Evolutionary conservation across 2,888 invertebrate species (phyloP), one percentile per base, ranked within the genome.

Genomic region (Ochropleura plecta): DNA sequence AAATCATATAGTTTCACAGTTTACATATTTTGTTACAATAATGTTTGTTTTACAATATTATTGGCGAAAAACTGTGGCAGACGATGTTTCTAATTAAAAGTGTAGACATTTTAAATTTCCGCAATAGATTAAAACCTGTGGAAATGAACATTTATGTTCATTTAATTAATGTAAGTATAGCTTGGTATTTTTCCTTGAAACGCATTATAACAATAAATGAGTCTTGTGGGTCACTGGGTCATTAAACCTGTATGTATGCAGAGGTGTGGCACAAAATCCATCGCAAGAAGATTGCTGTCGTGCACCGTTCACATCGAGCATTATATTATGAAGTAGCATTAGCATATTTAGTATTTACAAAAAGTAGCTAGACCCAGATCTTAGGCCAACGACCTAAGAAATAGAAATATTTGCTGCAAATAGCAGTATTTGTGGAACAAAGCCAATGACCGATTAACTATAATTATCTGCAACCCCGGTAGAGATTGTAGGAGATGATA

Each of bases 311-410:
- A 88, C 85, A 79, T 84, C 87, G 75, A 83, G 65, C 85, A 84
- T 59, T 59, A 57, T 84, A 79, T 83, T 84, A 87, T 88, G 80
- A 81, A 87, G 81, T 71, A 81, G 76, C 78, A 88, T 91, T 90
- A 89, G 81, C 89, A 90, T 91, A 89, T 89, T 87, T 88, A 88
- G 90, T 91, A 89, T 89, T 87, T 88, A 88, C 85, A 85, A 85
- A 87, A 81, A 86, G 83, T 83, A 87, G 84, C 63, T 57, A 77
- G 42, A 86, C 85, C 86, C 86, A 87, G 83, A 87, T 88, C 75
- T 82, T 40, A 81, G 86, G 87, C 60, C 87, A 86, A 80, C 81
- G 88, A 90, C 87, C 88, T 87, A 18, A 55, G 70, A 70, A 70
- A 71, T 55, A 55, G 40, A 72, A 40, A 59, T 62, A 69, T 78